A percentile compares a stretch with the other conserved stretches of the same genome.
These are phyloP conservation scores for Syngnathus floridae DNA, from an alignment of 2,113 vertebrate genomes.

Conservation along the genomic window DNA sequence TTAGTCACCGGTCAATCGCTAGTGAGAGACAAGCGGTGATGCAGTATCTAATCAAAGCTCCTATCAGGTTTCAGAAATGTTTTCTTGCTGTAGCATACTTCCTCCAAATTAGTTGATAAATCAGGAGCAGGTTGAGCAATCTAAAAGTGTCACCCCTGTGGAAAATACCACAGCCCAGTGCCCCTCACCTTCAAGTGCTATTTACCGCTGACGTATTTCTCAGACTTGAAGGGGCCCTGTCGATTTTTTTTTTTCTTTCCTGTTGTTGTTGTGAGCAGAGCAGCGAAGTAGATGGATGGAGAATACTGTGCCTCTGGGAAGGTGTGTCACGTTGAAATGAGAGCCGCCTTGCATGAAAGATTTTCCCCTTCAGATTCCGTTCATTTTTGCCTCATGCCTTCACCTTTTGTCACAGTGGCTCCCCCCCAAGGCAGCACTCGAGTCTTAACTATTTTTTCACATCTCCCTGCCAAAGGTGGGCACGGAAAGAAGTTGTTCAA, in stretches of 20 bases:
- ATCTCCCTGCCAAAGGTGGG: conserved; percentile 4
- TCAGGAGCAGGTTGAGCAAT: background rate
- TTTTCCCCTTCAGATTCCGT: conserved; percentile 36
- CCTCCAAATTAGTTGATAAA: conserved; percentile 6
- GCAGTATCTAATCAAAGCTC: background rate
- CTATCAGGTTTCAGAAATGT: background rate
- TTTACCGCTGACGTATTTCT: conserved; percentile 56
- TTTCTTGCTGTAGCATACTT: background rate
- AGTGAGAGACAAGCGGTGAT: background rate
- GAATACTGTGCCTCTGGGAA: conserved; percentile 25
- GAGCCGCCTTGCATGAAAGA: conserved; percentile 34
- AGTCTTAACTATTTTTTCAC: conserved; percentile 12
- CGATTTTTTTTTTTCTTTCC: conserved; percentile 17
- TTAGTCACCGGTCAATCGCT: background rate
- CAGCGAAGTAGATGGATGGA: conserved; percentile 18
- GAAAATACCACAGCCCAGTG: conserved; percentile 46
- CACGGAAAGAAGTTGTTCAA: background rate
- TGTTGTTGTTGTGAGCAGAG: conserved; percentile 16
- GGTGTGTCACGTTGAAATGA: conserved; percentile 29
- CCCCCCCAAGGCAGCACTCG: conserved; percentile 12
- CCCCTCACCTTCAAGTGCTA: conserved; percentile 27
- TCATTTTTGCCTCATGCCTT: conserved; percentile 24
- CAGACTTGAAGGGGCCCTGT: conserved; percentile 28
- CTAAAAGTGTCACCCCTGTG: conserved; percentile 31
- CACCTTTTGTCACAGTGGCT: conserved; percentile 26